Evolutionary conservation across 2,797 vertebrate species (phyloP), one percentile per base, ranked within the genome.

Genomic region (Psittacula derbiana): DNA sequence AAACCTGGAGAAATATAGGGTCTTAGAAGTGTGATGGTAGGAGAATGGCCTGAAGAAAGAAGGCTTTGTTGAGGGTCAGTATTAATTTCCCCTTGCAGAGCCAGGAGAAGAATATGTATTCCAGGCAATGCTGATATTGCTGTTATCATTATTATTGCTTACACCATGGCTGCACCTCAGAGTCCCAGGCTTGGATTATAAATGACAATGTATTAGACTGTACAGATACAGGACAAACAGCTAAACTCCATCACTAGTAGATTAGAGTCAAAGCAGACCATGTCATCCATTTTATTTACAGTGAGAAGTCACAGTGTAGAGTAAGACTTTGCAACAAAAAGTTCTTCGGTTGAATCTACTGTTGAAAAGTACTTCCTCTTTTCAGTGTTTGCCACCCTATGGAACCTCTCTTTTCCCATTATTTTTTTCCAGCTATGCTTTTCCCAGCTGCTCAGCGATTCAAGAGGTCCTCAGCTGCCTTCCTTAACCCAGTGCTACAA

Each of bases 401-500:
- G 16, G 27, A 88, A 46, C 2, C 2, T 88, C n/a, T 93, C 24
- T 76, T 87, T 90, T 78, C 55, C 69, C 36, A 8, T 94, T 80
- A 8, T 95, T 80, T 28, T 95, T 96, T 97, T 82, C 49, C 96
- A 99, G 99, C 98, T 16, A 20, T 93, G 92, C 98, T 99, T 93
- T 99, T 99, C 95, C 99, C 99, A 46, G 97, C 98, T 69, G 98
- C 99, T 41, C 97, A 98, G 21, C 96, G 98, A 91, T 96, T 99
- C 62, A 99, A 98, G 96, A 98, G 98, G 21, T 98, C 97, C 7
- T 97, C 98, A 3, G 96, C 98, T 10, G 93, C 97, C 31, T 97
- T 98, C 50, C 46, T 99, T 75, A 98, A 99, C 92, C 99, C 99
- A 2, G 95, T 98, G 21, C 98, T 99, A 94, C 99, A 99, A 97